Conservation (phyloP, 2,113 vertebrate species). For the Candoia aspera region DNA sequence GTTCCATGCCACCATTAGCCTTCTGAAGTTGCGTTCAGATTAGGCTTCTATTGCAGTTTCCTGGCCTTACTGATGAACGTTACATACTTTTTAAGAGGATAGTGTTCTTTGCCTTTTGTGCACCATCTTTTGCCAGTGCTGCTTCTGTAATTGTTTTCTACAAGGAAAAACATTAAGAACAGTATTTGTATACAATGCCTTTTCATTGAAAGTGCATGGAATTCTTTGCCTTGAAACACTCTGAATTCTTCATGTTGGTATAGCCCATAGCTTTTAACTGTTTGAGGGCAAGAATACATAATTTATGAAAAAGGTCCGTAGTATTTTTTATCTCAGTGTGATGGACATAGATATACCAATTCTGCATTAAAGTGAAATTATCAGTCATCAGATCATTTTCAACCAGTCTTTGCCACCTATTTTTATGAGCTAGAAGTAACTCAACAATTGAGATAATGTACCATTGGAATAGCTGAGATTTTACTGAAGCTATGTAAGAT, state of each 20-base stretch:
- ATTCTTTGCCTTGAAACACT: not conserved
- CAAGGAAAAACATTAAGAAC: not conserved
- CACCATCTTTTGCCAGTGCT: no score
- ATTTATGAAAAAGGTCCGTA: not conserved
- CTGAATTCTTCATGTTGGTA: not conserved
- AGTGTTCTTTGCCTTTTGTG: no score
- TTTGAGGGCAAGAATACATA: not conserved
- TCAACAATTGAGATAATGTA: not conserved
- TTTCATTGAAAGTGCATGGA: not conserved
- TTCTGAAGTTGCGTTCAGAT: not conserved
- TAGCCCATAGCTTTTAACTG: not conserved
- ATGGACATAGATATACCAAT: not conserved
- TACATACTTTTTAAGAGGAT: not conserved
- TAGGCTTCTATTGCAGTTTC: not conserved
- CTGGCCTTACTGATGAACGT: not conserved
- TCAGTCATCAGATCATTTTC: conserved; percentile 6
- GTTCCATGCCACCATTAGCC: not conserved
- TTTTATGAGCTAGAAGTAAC: not conserved
- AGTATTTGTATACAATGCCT: not conserved
- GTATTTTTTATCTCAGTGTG: not conserved
- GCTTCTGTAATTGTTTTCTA: not conserved
- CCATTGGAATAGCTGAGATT: not conserved
- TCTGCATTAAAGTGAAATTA: conserved; percentile 20
- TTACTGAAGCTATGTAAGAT: not conserved
- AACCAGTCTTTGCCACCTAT: not conserved